Base-by-base conservation (phyloP, 2,113 vertebrate genomes). In the Cynocephalus volans region DNA sequence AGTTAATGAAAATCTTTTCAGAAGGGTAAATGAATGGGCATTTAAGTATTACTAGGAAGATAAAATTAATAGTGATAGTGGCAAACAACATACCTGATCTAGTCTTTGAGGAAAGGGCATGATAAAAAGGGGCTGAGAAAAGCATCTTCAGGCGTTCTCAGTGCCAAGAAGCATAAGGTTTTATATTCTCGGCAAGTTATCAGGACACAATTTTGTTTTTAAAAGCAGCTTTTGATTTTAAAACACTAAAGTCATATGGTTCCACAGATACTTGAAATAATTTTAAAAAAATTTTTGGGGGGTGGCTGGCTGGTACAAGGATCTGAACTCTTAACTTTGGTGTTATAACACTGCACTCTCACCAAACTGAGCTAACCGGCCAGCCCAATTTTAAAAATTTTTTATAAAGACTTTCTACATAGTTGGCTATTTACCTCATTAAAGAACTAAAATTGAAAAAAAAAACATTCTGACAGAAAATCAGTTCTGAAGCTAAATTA, bases 181-280 rank as follows among this genome's bases (percentile, higher is more conserved):
- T n/a, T 88, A 15, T 24, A 67, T 88, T 69, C 14, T 65, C 45
- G 48, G 8, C 33, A 82, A 85, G 64, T 70, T 79, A 88, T 77
- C 75, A 64, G 50, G 85, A 79, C n/a, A 83, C 75, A 83, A 52
- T 50, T 73, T 65, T 88, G 50, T 52, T 92, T 93, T 84, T 70
- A 75, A 85, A 79, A 88, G 50, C 67, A 75, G 50, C 33, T 23
- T 28, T 88, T 36, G n/a, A 76, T 72, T 95, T 96, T 84, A 64
- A 60, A 91, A 72, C 5, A 33, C 2, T 17, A 86, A 65, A 77
- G 33, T 58, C 45, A 70, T 70, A 64, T n/a, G 24, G 33, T 73
- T 90, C 58, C 60, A 93, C 0, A 54, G 14, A 85, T 36, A 81
- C 13, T 60, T 15, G n/a, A 90, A 72, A 83, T 90, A 21, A 83